Evolutionary conservation across 1,140 invertebrate genomes (phyloP).

Genomic region (Drosophila pectinifera): DNA sequence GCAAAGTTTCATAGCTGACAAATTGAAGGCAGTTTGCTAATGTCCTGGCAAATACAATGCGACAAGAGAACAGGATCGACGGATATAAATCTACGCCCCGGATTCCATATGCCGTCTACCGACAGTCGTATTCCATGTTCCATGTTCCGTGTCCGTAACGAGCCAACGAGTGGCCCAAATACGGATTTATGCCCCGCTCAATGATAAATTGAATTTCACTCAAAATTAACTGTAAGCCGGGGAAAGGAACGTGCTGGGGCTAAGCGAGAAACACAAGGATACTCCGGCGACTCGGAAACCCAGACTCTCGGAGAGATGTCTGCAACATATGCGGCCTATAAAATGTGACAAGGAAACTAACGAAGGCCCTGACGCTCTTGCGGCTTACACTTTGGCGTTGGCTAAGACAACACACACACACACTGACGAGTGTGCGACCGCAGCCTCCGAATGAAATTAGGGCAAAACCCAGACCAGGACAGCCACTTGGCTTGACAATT

Average conservation of each 20-base stretch:
- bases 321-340: constrained; percentile 74
- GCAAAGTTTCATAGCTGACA: constrained; percentile 50
- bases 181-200: constrained; percentile 73
- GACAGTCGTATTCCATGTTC: not conserved
- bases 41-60: constrained; percentile 58
- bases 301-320: constrained; percentile 29
- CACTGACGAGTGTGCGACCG: constrained; percentile 22
- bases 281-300: not conserved
- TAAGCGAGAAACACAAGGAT: constrained; percentile 11
- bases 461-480: constrained; percentile 34
- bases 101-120: constrained; percentile 6
- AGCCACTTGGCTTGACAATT: constrained; percentile 71
- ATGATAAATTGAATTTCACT: constrained; percentile 83
- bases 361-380: constrained; percentile 27
- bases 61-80: constrained; percentile 49
- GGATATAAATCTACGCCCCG: constrained; percentile 61
- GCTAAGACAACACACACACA: constrained; percentile 56
- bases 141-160: constrained; percentile 47
- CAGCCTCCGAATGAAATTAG: constrained; percentile 55
- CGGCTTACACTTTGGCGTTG: constrained; percentile 28
- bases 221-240: constrained; percentile 79
- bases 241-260: constrained; percentile 59
- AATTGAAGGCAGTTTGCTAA: constrained; percentile 64
- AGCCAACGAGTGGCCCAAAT: constrained; percentile 65
- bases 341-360: constrained; percentile 74